Evolutionary conservation across 2,888 invertebrate species (phyloP).

Genomic region (Agrochola lota): DNA sequence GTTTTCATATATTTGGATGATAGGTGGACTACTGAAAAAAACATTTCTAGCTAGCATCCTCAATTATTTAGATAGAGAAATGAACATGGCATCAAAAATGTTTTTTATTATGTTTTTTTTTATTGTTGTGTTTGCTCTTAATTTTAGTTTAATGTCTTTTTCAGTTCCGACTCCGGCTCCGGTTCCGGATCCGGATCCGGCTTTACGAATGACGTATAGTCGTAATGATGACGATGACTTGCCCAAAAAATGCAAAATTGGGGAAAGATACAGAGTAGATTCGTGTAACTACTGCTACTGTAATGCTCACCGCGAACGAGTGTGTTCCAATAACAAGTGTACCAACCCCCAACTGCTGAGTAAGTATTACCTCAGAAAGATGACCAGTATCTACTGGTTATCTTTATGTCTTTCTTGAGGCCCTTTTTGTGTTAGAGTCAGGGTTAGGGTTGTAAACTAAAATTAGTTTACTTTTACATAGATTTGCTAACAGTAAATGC

Average conservation of each 20-base stretch:
- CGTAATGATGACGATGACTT: rapidly evolving
- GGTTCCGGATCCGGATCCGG: too few relatives aligned
- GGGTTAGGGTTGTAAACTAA: too few relatives aligned
- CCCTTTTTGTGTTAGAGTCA: too few relatives aligned
- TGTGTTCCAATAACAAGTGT: constrained; percentile 14
- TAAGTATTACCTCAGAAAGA: constrained; percentile 10
- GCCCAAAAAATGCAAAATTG: background rate
- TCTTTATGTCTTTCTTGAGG: too few relatives aligned
- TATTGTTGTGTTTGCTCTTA: background rate
- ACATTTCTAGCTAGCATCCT: too few relatives aligned
- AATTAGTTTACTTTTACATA: too few relatives aligned
- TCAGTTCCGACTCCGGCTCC: background rate
- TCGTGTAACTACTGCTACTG: constrained; percentile 36
- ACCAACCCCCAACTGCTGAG: rapidly evolving
- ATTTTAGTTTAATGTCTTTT: background rate
- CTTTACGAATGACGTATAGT: background rate
- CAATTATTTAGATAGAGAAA: too few relatives aligned
- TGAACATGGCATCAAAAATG: background rate
- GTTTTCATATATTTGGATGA: too few relatives aligned
- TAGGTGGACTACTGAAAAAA: too few relatives aligned
- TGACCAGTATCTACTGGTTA: too few relatives aligned
- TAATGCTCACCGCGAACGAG: background rate
- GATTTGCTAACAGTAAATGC: background rate
- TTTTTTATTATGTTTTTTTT: background rate
- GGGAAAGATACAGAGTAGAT: constrained; percentile 9